These are phyloP conservation scores for Phymatocera aterrima DNA, from an alignment of 2,888 invertebrate species.

Conservation along the genomic window DNA sequence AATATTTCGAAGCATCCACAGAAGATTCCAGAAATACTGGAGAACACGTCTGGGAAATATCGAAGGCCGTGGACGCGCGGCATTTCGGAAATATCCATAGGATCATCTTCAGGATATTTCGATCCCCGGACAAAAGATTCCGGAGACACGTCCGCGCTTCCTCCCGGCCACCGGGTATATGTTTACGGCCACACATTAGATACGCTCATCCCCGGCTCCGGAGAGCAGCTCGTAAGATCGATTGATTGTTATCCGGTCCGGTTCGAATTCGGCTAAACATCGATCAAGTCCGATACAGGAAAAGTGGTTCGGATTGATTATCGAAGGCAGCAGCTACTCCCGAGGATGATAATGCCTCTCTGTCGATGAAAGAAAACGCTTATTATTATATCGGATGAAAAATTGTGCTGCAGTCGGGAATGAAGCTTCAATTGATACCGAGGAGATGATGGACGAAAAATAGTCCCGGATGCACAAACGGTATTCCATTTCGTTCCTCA, in stretches of 20 bases:
- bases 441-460: neutral
- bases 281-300: slow-evolving; percentile 6
- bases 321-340: neutral
- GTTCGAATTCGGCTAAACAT: slow-evolving; percentile 11
- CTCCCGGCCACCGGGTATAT: neutral
- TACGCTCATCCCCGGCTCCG: neutral
- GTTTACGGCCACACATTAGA: neutral
- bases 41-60: no score
- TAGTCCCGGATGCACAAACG: no score
- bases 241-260: slow-evolving; percentile 34
- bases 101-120: no score
- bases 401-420: neutral
- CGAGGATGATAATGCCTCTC: neutral
- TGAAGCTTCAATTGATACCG: neutral
- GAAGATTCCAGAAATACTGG: no score
- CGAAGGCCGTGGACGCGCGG: no score
- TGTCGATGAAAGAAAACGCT: slow-evolving; percentile 7
- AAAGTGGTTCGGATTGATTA: slow-evolving; percentile 17
- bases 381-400: neutral
- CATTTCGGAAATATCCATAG: no score
- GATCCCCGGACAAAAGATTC: no score
- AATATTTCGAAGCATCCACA: no score
- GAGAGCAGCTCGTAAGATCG: neutral
- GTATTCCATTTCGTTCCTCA: no score
- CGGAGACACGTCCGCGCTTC: no score